phyloP scores from a whole-genome alignment of 2,113 vertebrate species.

The Alces alces region DNA sequence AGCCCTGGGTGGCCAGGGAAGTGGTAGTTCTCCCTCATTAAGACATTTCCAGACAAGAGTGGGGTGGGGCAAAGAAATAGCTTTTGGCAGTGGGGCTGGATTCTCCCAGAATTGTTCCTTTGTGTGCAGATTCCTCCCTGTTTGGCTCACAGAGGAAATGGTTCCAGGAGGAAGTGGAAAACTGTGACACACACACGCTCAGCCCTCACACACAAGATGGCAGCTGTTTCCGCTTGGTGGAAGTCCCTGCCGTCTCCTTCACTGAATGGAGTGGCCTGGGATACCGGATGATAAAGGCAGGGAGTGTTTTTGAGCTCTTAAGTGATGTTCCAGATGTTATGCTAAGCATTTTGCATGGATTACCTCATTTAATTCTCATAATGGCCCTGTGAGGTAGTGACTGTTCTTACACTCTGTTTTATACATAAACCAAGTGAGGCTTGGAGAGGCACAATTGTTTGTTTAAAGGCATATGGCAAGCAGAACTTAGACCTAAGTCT shows the following conservation, averaged over 20 bases:
- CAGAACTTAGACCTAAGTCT: not conserved
- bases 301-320: not conserved
- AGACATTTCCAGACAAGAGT: not conserved
- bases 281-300: not conserved
- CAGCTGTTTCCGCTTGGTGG: slow-evolving; percentile 37
- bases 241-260: not conserved
- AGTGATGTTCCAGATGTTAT: not conserved
- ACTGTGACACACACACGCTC: slow-evolving; percentile 19
- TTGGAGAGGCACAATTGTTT: not conserved
- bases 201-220: not conserved
- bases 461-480: not conserved
- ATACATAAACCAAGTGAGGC: not conserved
- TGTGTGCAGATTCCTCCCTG: slow-evolving; percentile 59
- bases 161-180: slow-evolving; percentile 71
- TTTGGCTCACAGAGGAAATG: slow-evolving; percentile 63
- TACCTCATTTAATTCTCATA: not conserved
- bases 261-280: not conserved
- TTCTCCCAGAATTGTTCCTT: slow-evolving; percentile 81
- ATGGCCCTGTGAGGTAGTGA: not conserved
- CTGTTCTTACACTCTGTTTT: not conserved
- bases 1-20: slow-evolving; percentile 1
- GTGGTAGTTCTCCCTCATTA: not conserved
- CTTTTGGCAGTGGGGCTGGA: not conserved
- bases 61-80: slow-evolving; percentile 56
- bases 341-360: not conserved